Evolutionary conservation across 2,113 vertebrate genomes (phyloP).

Genomic region (Centropus unirufus): DNA sequence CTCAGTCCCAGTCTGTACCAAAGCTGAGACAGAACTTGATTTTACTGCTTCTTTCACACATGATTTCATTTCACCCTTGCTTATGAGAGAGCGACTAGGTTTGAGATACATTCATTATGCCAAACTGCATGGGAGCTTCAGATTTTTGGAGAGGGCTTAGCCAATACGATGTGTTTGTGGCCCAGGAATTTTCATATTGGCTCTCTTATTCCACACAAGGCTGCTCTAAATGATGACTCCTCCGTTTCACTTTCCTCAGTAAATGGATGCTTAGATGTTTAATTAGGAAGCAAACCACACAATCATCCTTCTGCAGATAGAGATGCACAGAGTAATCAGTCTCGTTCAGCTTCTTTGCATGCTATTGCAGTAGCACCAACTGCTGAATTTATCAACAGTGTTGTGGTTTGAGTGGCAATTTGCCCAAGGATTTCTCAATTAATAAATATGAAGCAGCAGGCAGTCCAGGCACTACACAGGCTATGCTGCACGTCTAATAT

Average conservation of each 20-base stretch:
- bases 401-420: constrained; percentile 29
- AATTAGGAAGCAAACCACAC: constrained; percentile 57
- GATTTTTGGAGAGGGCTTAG: neutral
- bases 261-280: constrained; percentile 33
- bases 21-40: neutral
- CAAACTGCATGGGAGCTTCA: neutral
- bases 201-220: neutral
- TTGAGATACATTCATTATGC: neutral
- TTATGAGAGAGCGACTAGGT: neutral
- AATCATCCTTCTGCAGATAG: constrained; percentile 39
- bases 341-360: constrained; percentile 5
- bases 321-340: constrained; percentile 22
- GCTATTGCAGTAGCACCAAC: constrained; percentile 2
- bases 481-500: neutral
- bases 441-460: constrained; percentile 58
- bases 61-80: neutral
- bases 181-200: neutral
- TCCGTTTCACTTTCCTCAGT: constrained; percentile 8
- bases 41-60: neutral
- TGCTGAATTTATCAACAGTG: constrained; percentile 39
- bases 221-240: neutral
- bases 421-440: constrained; percentile 38
- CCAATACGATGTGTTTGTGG: neutral
- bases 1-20: neutral
- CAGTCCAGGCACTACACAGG: neutral